A percentile compares a stretch with the other conserved stretches of the same genome.
Evolutionary conservation across 2,113 vertebrate genomes (phyloP).

Genomic region (Gallinago undulata): DNA sequence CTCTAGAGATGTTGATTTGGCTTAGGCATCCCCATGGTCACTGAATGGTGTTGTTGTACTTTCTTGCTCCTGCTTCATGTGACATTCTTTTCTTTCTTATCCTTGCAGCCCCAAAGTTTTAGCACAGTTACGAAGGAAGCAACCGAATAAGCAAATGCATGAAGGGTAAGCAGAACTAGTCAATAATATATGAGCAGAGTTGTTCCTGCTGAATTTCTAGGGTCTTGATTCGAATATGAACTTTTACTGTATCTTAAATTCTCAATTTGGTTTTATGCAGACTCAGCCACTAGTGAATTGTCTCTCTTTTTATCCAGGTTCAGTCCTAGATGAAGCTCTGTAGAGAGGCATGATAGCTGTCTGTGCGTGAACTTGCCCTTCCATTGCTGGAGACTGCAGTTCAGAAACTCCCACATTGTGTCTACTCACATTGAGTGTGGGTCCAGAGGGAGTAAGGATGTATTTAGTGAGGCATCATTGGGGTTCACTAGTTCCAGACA

Average conservation of each 20-base stretch:
- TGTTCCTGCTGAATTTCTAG: neutral
- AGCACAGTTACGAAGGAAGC: neutral
- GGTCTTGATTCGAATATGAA: neutral
- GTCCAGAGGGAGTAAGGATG: neutral
- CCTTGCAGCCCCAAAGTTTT: neutral
- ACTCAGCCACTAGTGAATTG: neutral
- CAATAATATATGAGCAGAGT: neutral
- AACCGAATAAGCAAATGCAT: neutral
- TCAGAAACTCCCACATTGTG: neutral
- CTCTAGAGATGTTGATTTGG: neutral
- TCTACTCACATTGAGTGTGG: neutral
- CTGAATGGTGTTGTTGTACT: neutral
- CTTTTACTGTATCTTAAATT: neutral
- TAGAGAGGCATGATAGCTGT: neutral
- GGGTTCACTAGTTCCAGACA: neutral
- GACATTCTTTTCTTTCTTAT: neutral
- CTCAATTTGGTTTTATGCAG: neutral
- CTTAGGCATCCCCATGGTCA: neutral
- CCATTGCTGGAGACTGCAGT: neutral
- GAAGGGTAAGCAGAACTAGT: neutral
- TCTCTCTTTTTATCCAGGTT: neutral
- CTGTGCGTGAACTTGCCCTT: neutral
- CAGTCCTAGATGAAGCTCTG: neutral
- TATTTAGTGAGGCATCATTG: neutral
- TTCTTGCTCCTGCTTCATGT: neutral